Base-by-base conservation (phyloP, 2,113 vertebrate genomes). In the Dissostichus mawsoni region DNA sequence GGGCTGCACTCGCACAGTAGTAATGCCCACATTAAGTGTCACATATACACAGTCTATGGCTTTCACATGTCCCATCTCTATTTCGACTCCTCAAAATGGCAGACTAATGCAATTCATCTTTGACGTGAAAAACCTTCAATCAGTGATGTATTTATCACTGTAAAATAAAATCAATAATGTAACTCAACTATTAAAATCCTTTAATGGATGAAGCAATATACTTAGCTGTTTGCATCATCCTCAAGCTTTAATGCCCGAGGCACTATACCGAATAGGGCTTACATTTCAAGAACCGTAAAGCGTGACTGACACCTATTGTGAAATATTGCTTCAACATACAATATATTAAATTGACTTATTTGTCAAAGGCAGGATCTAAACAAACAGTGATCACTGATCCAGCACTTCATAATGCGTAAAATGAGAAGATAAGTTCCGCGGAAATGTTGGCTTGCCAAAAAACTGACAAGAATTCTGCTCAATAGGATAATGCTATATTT, bases 141-240 rank as follows among this genome's bases (percentile, higher is more conserved):
- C 92, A 89, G 91, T 90, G 94, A 93, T 93, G 90, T 92, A 94
- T 95, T 95, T 95, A 94, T 94, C 90, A 92, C 93, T 89, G 86
- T 84, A 94, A 94, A 92, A 94, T 92, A 93, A 93, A 94, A 95
- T 93, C 91, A 89, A 93, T 94, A 94, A 92, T 92, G 94, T 89
- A 94, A 87, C 86, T 93, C 92, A 80, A 89, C 90, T 95, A 94
- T 94, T 95, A 95, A 95, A 93, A 92, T 83, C 89, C 85, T 94
- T 93, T 94, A 94, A 94, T 95, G 93, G 94, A 94, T 90, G 92
- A 90, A 87, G 92, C 90, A 92, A 91, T 94, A 91, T 92, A 94
- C 90, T 94, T 93, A 89, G 92, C 84, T 67, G 93, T 93, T 93
- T 92, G 91, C 92, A 93, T 93, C 93, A 92, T 90, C 91, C 90